Base-by-base conservation (phyloP, 2,113 vertebrate genomes). In the Chlamydotis undulata region DNA sequence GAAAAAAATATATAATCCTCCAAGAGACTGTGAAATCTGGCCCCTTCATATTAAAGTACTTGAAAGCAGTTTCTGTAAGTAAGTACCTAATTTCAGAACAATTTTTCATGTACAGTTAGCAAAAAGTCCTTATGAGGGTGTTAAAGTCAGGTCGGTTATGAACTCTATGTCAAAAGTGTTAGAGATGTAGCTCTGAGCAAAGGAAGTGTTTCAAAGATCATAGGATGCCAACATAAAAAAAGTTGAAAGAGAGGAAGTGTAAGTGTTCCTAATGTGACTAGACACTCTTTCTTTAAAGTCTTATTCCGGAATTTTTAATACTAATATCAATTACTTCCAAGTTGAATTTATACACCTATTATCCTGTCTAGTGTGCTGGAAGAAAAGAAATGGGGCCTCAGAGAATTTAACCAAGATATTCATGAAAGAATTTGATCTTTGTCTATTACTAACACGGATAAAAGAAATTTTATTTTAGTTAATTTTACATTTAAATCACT, bases 401-500 rank as follows among this genome's bases (percentile, higher is more conserved):
- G 80, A 97, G 64, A 96, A 91, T 84, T 97, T 94, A 85, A 96
- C 91, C 83, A 87, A 57, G 77, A 74, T 74, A 95, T 89, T 96
- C 82, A 93, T 76, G 96, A 97, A 90, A 92, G 80, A 96, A 89
- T 87, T 91, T 95, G 93, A 94, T 94, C 92, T 96, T 96, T 87
- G 82, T 90, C 89, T 94, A 75, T 80, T 92, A 83, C 79, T 78
- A 97, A 91, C 9, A 24, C 2, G 11, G 92, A 91, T 93, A 94
- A 96, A 95, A 94, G 71, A 89, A 94, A 90, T 93, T 94, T 96
- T 81, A 96, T 93, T 96, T 91, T 89, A 94, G 91, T 95, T 96
- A 97, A 96, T 96, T 97, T 96, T 94, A 89, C 76, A 92, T 96
- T 95, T 96, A 97, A 96, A 97, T 93, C 92, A 84, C 49, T 71